Conservation (phyloP, 2,113 vertebrate genomes). For the Saguinus midas region DNA sequence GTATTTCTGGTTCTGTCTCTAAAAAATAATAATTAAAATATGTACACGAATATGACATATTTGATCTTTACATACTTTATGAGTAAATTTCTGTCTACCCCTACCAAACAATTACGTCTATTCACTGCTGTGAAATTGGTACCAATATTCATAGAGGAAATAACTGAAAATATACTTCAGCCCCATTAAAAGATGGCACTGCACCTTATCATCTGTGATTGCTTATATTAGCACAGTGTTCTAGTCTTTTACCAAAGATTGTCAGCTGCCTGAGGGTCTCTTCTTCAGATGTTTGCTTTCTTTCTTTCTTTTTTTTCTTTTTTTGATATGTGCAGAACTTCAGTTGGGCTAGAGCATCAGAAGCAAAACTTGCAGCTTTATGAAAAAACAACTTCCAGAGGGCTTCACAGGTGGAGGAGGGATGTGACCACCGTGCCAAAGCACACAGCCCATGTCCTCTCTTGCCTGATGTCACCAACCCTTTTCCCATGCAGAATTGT, state of each 20-base stretch:
- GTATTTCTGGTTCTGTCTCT: no score
- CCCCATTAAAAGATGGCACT: neutral
- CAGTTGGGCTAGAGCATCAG: neutral
- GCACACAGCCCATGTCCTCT: neutral
- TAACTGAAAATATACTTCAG: neutral
- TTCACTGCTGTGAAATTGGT: neutral
- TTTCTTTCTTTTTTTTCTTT: neutral
- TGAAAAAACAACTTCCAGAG: neutral
- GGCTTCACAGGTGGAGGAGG: neutral
- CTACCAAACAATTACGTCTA: neutral
- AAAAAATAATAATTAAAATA: no score
- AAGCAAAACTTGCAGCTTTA: neutral
- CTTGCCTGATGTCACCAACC: neutral
- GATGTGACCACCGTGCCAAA: slow-evolving; percentile 67
- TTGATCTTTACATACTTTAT: neutral
- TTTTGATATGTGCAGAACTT: neutral
- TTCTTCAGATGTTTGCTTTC: slow-evolving; percentile 59
- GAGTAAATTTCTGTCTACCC: neutral
- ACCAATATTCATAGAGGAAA: neutral
- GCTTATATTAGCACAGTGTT: slow-evolving; percentile 2
- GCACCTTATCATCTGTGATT: neutral
- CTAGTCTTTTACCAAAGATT: slow-evolving; percentile 33
- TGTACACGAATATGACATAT: neutral
- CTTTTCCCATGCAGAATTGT: neutral
- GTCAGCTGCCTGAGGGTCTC: slow-evolving; percentile 44